Conservation (phyloP, 30 jellyfish, hydroid and myxozoan genomes). For the Phacellophora camtschatica region DNA sequence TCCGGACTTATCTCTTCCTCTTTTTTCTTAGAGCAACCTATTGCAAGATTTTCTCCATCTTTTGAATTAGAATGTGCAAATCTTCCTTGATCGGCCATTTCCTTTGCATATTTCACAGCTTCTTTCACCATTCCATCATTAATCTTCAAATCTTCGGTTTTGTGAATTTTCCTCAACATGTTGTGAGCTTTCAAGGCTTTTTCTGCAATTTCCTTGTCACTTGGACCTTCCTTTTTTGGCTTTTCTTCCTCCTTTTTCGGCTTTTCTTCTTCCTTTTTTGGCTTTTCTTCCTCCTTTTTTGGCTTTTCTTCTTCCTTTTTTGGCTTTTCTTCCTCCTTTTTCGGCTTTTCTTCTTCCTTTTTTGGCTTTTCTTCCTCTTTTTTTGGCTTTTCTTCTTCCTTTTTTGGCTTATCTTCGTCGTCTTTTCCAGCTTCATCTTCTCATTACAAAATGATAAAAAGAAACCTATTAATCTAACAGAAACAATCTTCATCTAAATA, state of each 20-base stretch:
- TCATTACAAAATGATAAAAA: no score
- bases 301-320: no score
- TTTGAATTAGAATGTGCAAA: slow-evolving; percentile 42
- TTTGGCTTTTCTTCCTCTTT: no score
- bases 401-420: no score
- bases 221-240: background rate
- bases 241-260: background rate
- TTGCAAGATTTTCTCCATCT: slow-evolving; percentile 87
- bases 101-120: slow-evolving; percentile 78
- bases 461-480: no score
- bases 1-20: slow-evolving; percentile 65
- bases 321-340: no score
- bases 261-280: background rate
- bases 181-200: slow-evolving; percentile 62
- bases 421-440: no score
- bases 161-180: slow-evolving; percentile 42
- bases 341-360: no score
- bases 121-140: slow-evolving; percentile 59
- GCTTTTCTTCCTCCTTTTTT: no score
- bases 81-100: slow-evolving; percentile 28
- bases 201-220: background rate
- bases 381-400: no score
- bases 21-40: slow-evolving; percentile 46
- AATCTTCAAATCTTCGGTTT: slow-evolving; percentile 25
- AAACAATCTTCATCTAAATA: no score